Base-by-base conservation (phyloP, 2,113 vertebrate genomes). In the Vulpes vulpes region DNA sequence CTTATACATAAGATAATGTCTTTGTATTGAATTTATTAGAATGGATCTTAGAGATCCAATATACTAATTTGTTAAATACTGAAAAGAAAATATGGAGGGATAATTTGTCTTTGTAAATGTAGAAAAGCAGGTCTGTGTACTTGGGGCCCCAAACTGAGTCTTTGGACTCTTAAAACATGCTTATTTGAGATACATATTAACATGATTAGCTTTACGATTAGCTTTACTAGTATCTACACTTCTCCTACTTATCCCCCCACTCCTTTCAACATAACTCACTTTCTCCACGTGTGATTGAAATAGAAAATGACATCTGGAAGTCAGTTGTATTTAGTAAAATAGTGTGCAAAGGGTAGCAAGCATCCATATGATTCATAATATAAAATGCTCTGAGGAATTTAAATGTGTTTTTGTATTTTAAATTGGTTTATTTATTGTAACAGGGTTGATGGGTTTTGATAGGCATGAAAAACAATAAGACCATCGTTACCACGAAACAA, bases 281-380 rank as follows among this genome's bases (percentile, higher is more conserved):
- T 53, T 88, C 53, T 76, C 43, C 71, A 32, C 69, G 69, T 79
- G 4, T 43, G 38, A 80, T 16, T 84, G 7, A 38, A 90, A 62
- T 27, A 73, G 35, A 92, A 89, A 96, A 71, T 49, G 20, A 9
- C 38, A 88, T 69, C 30, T 83, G 79, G 38, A 92, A 94, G 43
- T 83, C 55, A 80, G 17, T 2, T 6, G 0, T 84, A 49, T 60
- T 79, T 79, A 91, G 17, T 88, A 71, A 92, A 93, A 69, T 84
- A 30, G 53, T 74, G 30, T 30, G 51, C 6, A 86, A 43, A 89
- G 4, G n/a, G 22, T 88, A 15, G 23, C 27, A 84, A 57, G 35
- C 60, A 83, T 22, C 53, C 27, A 78, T 64, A 35, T n/a, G 60
- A 71, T 88, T 93, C 32, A 67, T 53, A 74, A 78, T 97, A 64